phyloP scores from a whole-genome alignment of 2,113 vertebrate species.

The Hymenochirus boettgeri region DNA sequence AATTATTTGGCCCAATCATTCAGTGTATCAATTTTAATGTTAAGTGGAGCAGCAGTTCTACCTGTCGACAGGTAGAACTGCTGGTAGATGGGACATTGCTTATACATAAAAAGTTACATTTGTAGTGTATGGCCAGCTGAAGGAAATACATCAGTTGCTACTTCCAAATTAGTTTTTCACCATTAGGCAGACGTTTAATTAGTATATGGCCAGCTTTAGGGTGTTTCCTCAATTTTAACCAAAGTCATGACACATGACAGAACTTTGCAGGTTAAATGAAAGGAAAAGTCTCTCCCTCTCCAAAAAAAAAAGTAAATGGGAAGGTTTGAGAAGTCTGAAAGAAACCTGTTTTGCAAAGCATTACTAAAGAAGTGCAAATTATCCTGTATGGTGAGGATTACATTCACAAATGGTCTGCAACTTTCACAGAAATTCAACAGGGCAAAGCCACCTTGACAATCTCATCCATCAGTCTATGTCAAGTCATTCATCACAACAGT shows the following conservation, averaged over 20 bases:
- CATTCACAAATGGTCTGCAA: constrained; percentile 9
- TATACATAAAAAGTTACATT: too few relatives aligned
- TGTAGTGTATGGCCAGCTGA: too few relatives aligned
- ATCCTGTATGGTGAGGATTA: background rate
- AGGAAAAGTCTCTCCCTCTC: background rate
- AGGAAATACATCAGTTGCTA: too few relatives aligned
- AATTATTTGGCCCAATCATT: too few relatives aligned
- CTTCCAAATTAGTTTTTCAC: too few relatives aligned
- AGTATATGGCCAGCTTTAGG: too few relatives aligned
- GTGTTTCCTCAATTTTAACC: background rate
- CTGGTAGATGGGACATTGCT: too few relatives aligned
- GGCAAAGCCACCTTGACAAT: constrained; percentile 16
- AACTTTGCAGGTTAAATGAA: background rate
- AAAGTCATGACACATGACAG: background rate
- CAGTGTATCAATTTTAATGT: too few relatives aligned
- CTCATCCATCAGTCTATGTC: constrained; percentile 37
- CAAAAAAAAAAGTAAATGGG: background rate
- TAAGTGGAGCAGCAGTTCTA: too few relatives aligned
- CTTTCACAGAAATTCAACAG: constrained; percentile 25
- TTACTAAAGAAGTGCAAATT: constrained; percentile 12
- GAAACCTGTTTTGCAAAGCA: constrained; percentile 8
- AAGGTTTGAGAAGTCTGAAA: background rate
- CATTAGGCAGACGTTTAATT: too few relatives aligned
- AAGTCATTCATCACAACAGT: constrained; percentile 39
- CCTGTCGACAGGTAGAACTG: too few relatives aligned